Conservation (phyloP, 2,113 vertebrate species). For the Antechinus stuartii region DNA sequence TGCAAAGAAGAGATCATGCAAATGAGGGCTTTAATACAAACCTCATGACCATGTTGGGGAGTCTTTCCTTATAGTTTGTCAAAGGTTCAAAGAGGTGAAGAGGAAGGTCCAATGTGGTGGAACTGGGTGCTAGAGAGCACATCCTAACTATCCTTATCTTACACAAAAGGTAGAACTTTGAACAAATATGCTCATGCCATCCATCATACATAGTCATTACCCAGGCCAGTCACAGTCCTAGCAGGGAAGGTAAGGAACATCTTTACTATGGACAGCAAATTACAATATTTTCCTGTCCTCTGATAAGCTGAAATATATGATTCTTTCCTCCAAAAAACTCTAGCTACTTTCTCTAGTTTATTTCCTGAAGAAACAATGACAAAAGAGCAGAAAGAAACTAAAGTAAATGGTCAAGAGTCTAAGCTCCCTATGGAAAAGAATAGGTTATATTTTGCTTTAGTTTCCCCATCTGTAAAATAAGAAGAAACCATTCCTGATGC, state of each 20-base stretch:
- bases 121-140: neutral
- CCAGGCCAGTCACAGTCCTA: neutral
- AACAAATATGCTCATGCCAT: neutral
- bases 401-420: neutral
- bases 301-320: conserved; percentile 46
- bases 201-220: neutral
- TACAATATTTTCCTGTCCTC: conserved; percentile 32
- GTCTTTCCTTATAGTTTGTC: neutral
- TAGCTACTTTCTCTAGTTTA: conserved; percentile 33
- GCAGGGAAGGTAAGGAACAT: neutral
- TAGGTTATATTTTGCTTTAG: neutral
- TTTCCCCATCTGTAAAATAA: neutral
- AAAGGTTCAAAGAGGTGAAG: neutral
- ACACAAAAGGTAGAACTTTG: neutral
- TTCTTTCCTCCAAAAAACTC: conserved; percentile 57
- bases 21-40: neutral
- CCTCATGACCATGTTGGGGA: neutral
- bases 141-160: neutral
- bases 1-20: neutral
- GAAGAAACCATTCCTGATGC: neutral
- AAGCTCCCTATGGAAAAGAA: conserved; percentile 1
- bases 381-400: neutral
- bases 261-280: conserved; percentile 35
- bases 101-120: neutral
- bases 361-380: neutral